Evolutionary conservation across 2,888 invertebrate genomes (phyloP).

Genomic region (Sesia bembeciformis): DNA sequence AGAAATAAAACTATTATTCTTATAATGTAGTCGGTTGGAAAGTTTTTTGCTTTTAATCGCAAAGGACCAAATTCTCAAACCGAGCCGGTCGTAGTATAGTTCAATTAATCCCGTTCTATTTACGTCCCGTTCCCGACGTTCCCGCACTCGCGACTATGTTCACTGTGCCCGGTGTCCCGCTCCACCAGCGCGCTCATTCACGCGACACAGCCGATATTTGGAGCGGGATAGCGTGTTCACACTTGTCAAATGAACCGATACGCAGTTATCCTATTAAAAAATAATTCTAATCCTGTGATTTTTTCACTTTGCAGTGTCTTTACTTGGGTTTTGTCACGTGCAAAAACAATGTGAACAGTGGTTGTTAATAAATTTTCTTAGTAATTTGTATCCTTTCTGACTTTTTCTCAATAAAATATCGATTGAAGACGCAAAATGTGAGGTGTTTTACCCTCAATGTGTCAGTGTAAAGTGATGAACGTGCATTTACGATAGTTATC

Average conservation of each 20-base stretch:
- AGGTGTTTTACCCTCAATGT: conserved; percentile 46
- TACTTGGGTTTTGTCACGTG: conserved; percentile 72
- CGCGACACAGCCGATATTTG: conserved; percentile 45
- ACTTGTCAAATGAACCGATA: conserved; percentile 70
- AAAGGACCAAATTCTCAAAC: conserved; percentile 23
- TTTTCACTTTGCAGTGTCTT: conserved; percentile 63
- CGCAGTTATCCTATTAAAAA: conserved; percentile 21
- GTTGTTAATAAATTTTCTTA: conserved; percentile 68
- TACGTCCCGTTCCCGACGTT: conserved; percentile 44
- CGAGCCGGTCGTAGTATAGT: conserved; percentile 41
- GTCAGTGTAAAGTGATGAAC: conserved; percentile 64
- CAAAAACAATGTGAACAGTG: conserved; percentile 76
- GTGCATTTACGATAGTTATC: conserved; percentile 51
- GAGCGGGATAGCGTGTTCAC: conserved; percentile 63
- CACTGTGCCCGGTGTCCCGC: conserved; percentile 12
- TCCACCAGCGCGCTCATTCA: conserved; percentile 44
- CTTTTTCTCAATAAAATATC: conserved; percentile 25
- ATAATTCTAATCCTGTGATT: conserved; percentile 22
- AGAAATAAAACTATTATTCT: too few relatives aligned
- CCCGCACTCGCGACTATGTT: conserved; percentile 49
- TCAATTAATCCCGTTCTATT: conserved; percentile 60
- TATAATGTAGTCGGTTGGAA: background rate
- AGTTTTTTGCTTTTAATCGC: background rate
- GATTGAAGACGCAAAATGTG: conserved; percentile 59
- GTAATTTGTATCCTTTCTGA: conserved; percentile 72